Evolutionary conservation across 2,888 invertebrate genomes (phyloP).

Genomic region (Zaprionus obscuricornis): DNA sequence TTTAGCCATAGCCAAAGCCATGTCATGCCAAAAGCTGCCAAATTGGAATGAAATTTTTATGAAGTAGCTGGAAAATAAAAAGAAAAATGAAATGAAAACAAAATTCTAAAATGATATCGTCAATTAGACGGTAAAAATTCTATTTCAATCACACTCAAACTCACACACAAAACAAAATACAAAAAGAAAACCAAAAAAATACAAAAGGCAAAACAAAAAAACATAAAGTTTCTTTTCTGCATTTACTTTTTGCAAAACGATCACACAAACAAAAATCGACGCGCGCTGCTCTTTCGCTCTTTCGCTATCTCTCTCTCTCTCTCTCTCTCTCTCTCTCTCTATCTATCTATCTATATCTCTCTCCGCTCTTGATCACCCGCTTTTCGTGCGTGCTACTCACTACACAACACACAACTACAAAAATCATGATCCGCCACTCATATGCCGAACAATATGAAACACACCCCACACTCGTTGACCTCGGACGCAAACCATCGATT

Average conservation of each 20-base stretch:
- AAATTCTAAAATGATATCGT: no score
- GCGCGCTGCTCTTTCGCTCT: constrained; percentile 50
- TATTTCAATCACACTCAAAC: constrained; percentile 24
- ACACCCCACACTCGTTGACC: constrained; percentile 51
- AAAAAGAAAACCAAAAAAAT: constrained; percentile 47
- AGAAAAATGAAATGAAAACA: no score
- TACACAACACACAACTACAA: constrained; percentile 36
- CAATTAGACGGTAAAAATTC: no score
- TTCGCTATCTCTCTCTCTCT: constrained; percentile 48
- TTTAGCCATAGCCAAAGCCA: constrained; percentile 58
- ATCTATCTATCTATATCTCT: not conserved
- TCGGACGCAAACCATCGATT: constrained; percentile 67
- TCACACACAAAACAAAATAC: constrained; percentile 27
- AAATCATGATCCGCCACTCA: constrained; percentile 29
- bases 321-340: constrained; percentile 27
- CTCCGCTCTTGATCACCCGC: constrained; percentile 74
- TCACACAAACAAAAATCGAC: constrained; percentile 47
- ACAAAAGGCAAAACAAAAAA: constrained; percentile 29
- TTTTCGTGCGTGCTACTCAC: constrained; percentile 68
- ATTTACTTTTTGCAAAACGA: constrained; percentile 73
- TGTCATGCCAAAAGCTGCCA: constrained; percentile 48
- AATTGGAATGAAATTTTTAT: constrained; percentile 59
- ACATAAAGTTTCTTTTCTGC: constrained; percentile 77
- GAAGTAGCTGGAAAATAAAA: constrained; percentile 42
- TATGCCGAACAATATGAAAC: constrained; percentile 13